Conservation (phyloP, 2,113 vertebrate genomes). For the Onychostruthus taczanowskii region DNA sequence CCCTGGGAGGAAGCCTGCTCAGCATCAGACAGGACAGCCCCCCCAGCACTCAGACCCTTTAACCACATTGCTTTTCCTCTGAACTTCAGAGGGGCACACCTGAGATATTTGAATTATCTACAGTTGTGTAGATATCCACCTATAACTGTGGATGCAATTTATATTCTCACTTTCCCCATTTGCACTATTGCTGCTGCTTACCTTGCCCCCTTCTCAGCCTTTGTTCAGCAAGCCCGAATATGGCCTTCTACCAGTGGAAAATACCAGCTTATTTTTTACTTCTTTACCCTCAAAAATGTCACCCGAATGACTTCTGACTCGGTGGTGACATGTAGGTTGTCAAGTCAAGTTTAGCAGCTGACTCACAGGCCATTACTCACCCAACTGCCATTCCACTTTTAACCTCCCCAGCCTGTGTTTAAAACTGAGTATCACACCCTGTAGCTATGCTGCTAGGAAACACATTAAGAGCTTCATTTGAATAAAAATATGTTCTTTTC, state of each 20-base stretch:
- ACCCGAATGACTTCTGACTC: neutral
- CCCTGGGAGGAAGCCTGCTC: neutral
- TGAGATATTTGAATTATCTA: neutral
- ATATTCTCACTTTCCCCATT: neutral
- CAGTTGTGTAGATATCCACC: neutral
- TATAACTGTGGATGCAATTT: neutral
- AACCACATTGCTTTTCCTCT: neutral
- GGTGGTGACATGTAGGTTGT: neutral
- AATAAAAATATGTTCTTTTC: neutral
- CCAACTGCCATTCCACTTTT: neutral
- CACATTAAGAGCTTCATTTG: neutral
- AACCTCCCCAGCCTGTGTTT: slow-evolving; percentile 24
- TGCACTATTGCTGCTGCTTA: neutral
- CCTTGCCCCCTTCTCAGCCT: neutral
- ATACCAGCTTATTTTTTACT: neutral
- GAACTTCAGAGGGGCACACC: neutral
- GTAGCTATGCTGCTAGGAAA: slow-evolving; percentile 10
- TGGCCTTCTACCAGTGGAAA: neutral
- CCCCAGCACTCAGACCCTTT: neutral
- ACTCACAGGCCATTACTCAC: slow-evolving; percentile 41
- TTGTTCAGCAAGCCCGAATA: neutral
- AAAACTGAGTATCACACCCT: neutral
- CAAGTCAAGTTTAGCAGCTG: slow-evolving; percentile 40
- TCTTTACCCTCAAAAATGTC: slow-evolving; percentile 15
- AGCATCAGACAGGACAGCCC: neutral